Base-by-base conservation (phyloP, 1,140 invertebrate species). In the Aplysia californica region DNA sequence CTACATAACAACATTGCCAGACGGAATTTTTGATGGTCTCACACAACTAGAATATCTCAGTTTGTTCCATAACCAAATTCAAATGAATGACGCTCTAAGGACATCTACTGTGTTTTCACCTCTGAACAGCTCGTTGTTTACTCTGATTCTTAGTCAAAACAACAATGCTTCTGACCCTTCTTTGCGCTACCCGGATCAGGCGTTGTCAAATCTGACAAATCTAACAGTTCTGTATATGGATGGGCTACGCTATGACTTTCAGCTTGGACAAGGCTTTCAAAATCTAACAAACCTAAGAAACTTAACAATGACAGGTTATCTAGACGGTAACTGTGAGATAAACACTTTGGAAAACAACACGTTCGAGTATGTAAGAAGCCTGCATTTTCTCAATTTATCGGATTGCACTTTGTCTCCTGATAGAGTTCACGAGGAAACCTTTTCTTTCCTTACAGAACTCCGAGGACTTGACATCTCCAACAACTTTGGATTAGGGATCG, bases 171-270 rank as follows among this genome's bases (percentile, higher is more conserved):
- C 3, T 20, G 26, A 15, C 2, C 55, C 15, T 4, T 29, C 6
- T 3, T 29, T 39, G 23, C n/a, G 15, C 0, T 73, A 73, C 38
- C 70, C 70, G 2, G 70, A 73, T 58, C 29, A 73, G 3, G 70
- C 70, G 2, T n/a, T 73, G 55, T 73, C 70, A 31, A 31, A 61
- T 23, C 50, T 73, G 36, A 61, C 31, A 26, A 38, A 73, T 4
- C 35, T 73, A 15, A 33, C 31, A 20, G 5, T 18, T 4, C 36
- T 73, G 6, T 21, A 38, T 23, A 73, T 73, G 38, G 70, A 73
- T 41, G 70, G 70, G 15, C 21, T 73, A 18, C 18, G 20, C 1
- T 26, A 61, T n/a, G 39, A 59, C n/a, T n/a, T n/a, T 2, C 3
- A 0, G 2, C 61, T 73, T 41, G 56, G 56, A 2, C 15, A 21